These are phyloP conservation scores for Nothura maculosa DNA, from an alignment of 2,797 vertebrate genomes.

Conservation along the genomic window DNA sequence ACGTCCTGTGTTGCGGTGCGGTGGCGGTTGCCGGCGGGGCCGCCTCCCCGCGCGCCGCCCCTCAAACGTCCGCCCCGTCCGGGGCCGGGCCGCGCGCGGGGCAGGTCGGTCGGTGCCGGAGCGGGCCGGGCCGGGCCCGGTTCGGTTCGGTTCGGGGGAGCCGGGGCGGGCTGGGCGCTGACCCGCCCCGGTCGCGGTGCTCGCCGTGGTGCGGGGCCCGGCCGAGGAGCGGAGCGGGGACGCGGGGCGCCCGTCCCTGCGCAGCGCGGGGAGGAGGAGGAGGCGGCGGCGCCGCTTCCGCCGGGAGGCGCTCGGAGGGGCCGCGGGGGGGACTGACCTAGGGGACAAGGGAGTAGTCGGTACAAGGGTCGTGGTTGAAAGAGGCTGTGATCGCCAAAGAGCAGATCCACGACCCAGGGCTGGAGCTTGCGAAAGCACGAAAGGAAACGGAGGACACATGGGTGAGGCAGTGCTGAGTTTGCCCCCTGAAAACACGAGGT, in stretches of 20 bases:
- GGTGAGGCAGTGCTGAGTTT: neutral
- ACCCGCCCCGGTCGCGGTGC: accelerated
- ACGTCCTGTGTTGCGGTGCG: neutral
- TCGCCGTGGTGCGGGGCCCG: too few species aligned
- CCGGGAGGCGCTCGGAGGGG: too few species aligned
- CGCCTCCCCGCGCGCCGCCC: neutral
- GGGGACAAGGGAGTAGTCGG: neutral
- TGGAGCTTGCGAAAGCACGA: neutral
- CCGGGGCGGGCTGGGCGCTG: neutral
- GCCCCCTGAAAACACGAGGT: neutral
- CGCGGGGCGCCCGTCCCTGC: too few species aligned
- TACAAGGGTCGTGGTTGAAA: neutral
- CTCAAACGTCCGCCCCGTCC: neutral
- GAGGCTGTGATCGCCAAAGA: neutral
- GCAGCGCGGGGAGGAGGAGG: neutral
- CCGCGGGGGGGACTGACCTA: neutral
- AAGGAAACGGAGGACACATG: neutral
- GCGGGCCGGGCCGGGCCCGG: neutral
- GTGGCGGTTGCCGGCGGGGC: neutral
- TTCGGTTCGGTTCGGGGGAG: neutral
- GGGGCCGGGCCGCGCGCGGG: neutral
- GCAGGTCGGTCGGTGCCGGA: neutral
- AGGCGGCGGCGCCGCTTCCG: too few species aligned
- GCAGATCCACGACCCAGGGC: neutral
- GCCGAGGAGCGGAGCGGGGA: too few species aligned